Percentiles rank a stretch among this genome's conserved stretches.
phyloP scores from a whole-genome alignment of 2,888 invertebrate genomes.

The Idaea aversata region DNA sequence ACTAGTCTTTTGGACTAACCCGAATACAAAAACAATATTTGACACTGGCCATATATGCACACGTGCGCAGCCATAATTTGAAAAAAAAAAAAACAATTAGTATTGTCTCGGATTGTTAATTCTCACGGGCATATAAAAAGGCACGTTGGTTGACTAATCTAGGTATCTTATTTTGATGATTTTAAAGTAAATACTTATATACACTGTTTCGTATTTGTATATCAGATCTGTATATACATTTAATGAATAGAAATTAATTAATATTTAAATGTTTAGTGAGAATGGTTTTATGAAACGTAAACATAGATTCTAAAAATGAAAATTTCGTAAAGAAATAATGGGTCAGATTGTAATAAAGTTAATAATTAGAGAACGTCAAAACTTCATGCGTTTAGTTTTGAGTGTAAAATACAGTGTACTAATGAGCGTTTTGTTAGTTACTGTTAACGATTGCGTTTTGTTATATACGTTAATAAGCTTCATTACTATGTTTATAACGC shows the following conservation, averaged over 20 bases:
- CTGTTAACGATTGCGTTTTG: not conserved
- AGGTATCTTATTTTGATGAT: not conserved
- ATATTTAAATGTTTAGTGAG: slow-evolving; percentile 19
- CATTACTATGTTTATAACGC: not conserved
- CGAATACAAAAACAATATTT: not conserved
- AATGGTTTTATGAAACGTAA: slow-evolving; percentile 3
- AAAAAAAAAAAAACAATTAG: slow-evolving; percentile 9
- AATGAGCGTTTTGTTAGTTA: not conserved
- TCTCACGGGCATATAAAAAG: not conserved
- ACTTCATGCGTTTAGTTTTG: not conserved
- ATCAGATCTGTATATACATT: slow-evolving; percentile 57
- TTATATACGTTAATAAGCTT: slow-evolving; percentile 1
- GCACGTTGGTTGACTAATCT: not conserved
- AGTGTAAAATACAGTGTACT: not conserved
- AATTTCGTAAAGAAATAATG: slow-evolving; percentile 43
- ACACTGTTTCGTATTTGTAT: not conserved
- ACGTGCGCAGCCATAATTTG: not conserved
- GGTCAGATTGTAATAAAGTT: slow-evolving; percentile 47
- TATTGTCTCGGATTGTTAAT: not conserved
- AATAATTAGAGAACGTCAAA: not conserved
- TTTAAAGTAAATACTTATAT: not conserved
- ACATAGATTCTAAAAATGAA: not conserved
- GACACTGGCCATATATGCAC: too few species aligned
- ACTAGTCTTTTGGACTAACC: not conserved
- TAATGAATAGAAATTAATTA: not conserved